Evolutionary conservation across 2,888 invertebrate species (phyloP).

Genomic region (Hipparchia sbordonii): DNA sequence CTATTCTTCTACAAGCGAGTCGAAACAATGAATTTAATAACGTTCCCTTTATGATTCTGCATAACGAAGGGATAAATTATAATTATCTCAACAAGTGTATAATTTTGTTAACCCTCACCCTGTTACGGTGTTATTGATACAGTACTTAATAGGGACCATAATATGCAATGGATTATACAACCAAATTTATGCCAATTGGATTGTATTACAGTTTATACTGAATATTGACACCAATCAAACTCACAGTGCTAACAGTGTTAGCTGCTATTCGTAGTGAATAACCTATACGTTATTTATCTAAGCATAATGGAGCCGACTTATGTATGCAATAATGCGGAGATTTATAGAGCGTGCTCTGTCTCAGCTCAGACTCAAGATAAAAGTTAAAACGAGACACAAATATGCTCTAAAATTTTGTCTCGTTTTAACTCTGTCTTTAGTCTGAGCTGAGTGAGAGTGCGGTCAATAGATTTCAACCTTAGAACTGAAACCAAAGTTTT

Average conservation of each 20-base stretch:
- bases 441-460: too few relatives aligned
- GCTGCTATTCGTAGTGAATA: conserved; percentile 18
- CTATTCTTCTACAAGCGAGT: background rate
- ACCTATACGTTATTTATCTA: too few relatives aligned
- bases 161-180: conserved; percentile 17
- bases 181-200: conserved; percentile 27
- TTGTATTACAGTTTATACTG: conserved; percentile 27
- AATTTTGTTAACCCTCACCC: background rate
- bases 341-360: too few relatives aligned
- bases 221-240: conserved; percentile 31
- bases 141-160: conserved; percentile 10
- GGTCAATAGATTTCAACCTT: too few relatives aligned
- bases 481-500: too few relatives aligned
- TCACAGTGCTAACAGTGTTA: conserved; percentile 17
- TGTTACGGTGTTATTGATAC: background rate
- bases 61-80: background rate
- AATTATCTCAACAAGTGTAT: background rate
- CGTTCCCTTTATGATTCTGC: background rate
- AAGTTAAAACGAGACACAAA: too few relatives aligned
- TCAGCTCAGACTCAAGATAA: too few relatives aligned
- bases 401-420: too few relatives aligned
- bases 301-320: too few relatives aligned
- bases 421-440: too few relatives aligned
- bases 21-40: background rate
- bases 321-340: too few relatives aligned